phyloP scores from a whole-genome alignment of 2,888 invertebrate species.

The Gisinianus flammeolus region DNA sequence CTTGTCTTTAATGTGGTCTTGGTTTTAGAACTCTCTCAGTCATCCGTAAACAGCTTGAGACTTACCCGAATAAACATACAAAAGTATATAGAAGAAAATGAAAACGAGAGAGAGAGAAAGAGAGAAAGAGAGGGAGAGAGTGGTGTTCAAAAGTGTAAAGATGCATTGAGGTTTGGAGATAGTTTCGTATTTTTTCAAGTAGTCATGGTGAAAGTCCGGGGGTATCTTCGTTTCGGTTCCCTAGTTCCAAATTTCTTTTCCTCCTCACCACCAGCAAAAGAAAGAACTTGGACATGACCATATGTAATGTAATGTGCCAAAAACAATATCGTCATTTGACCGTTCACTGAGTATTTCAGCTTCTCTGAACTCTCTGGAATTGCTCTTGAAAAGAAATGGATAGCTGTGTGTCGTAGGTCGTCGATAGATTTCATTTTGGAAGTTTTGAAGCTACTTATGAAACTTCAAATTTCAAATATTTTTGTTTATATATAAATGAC shows the following conservation, averaged over 20 bases:
- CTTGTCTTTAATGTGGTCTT: constrained; percentile 30
- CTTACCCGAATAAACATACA: constrained; percentile 12
- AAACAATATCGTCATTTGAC: neutral
- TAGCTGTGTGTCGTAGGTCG: too few relatives aligned
- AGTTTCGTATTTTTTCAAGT: too few relatives aligned
- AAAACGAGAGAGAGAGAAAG: neutral
- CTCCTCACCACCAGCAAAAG: neutral
- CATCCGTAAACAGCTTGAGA: constrained; percentile 31
- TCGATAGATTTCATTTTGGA: too few relatives aligned
- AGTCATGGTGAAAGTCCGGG: constrained; percentile 1
- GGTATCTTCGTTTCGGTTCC: neutral
- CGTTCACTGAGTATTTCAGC: neutral
- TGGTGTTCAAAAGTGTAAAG: too few relatives aligned
- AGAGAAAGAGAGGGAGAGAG: neutral
- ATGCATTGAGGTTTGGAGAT: too few relatives aligned
- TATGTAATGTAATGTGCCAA: too few relatives aligned
- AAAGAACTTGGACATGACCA: neutral
- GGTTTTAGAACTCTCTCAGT: constrained; percentile 29
- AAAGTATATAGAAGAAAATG: neutral
- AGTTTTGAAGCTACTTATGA: too few relatives aligned
- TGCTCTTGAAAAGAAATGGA: too few relatives aligned
- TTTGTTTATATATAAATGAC: too few relatives aligned
- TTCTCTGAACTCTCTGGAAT: neutral
- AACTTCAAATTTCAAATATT: too few relatives aligned
- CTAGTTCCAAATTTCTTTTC: neutral